A percentile compares a stretch with the other conserved stretches of the same genome.
Evolutionary conservation across 2,797 vertebrate species (phyloP).

Genomic region (Lepus oiostolus): DNA sequence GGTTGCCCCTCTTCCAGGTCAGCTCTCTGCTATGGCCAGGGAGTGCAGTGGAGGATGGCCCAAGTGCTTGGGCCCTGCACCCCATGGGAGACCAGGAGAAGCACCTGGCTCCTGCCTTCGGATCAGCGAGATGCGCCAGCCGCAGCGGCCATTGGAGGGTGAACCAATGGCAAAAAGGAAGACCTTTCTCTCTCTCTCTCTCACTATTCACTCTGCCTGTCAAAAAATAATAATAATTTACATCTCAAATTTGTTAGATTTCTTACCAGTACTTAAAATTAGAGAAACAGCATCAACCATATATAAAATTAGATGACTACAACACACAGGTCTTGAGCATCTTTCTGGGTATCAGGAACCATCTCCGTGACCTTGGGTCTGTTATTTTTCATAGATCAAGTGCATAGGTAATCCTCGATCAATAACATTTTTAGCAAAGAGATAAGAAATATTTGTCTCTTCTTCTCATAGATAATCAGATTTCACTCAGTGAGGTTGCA

Average conservation of each 20-base stretch:
- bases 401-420: conserved; percentile 4
- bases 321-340: neutral
- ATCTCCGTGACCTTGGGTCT: neutral
- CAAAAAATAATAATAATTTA: neutral
- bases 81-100: too few relatives aligned
- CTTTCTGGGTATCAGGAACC: conserved; percentile 27
- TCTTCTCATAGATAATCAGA: conserved; percentile 43
- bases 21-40: too few relatives aligned
- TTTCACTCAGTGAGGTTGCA: conserved; percentile 53
- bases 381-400: neutral
- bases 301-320: neutral
- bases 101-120: too few relatives aligned
- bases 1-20: too few relatives aligned
- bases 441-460: conserved; percentile 61
- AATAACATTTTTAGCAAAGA: conserved; percentile 42
- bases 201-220: too few relatives aligned
- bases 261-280: neutral
- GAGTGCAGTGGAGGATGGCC: too few relatives aligned
- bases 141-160: too few relatives aligned
- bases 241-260: neutral
- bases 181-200: too few relatives aligned
- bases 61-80: too few relatives aligned
- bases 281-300: neutral
- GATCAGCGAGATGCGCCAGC: too few relatives aligned
- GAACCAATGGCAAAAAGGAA: too few relatives aligned